Base-by-base conservation (phyloP, 2,797 vertebrate genomes). In the Sebastes jordani region DNA sequence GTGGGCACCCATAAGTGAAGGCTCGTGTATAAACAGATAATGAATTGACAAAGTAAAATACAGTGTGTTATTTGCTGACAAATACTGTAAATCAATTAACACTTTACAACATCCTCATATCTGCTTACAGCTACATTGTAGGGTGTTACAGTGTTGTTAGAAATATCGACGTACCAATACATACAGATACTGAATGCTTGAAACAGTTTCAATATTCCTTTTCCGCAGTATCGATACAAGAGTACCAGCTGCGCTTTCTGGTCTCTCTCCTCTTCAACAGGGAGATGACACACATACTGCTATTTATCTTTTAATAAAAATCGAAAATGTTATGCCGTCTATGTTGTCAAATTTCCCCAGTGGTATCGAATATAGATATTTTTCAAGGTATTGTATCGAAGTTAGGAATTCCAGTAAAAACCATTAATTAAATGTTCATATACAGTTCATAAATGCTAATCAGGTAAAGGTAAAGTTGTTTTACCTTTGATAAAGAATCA, bases 381-480 rank as follows among this genome's bases (percentile, higher is more conserved):
- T 42, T 16, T 42, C 14, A 42, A 42, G 38, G 38, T 42, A 42
- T 42, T 42, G 2, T 42, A 42, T 16, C 38, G 14, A 42, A 42
- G 38, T 42, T 42, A 16, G 7, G 0, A 46, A 46, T 20, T 46
- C 42, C 42, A 46, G 0, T 46, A 4, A 1, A 16, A 49, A 62
- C 25, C 22, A 61, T 52, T 11, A 1, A 22, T 32, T 61, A 22
- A 49, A 32, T 52, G 23, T 29, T 59, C 1, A 32, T 30, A 10
- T 14, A 23, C 2, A 2, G 46, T 1, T 68, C 14, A 34, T 4
- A n/a, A 29, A 34, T 68, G 49, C 4, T 54, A 23, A 68, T 34
- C 22, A n/a, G 5, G 8, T 18, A 0, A 22, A 3, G 0, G 30
- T 16, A 9, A 10, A 14, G 61, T 38, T 23, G 34, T 25, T 22